Evolutionary conservation across 2,888 invertebrate species (phyloP).

Genomic region (Epiblema foenella): DNA sequence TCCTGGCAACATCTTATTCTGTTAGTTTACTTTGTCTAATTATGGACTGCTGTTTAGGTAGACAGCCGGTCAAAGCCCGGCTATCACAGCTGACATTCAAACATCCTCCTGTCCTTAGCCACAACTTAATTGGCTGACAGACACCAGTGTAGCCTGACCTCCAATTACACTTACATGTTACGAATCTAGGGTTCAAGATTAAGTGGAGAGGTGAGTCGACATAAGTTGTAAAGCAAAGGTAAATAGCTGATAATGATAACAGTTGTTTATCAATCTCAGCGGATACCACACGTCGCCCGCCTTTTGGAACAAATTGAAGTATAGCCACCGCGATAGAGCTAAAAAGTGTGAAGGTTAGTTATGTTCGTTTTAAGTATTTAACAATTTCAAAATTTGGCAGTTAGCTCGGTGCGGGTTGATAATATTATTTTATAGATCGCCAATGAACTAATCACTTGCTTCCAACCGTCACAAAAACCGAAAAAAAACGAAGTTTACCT

Average conservation of each 20-base stretch:
- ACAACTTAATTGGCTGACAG: background rate
- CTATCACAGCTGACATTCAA: background rate
- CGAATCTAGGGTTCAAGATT: background rate
- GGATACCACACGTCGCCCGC: constrained; percentile 15
- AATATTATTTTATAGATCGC: no score
- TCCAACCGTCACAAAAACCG: no score
- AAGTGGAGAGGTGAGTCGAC: background rate
- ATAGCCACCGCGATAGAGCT: constrained; percentile 24
- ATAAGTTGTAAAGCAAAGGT: background rate
- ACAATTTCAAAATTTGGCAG: no score
- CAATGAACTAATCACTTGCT: no score
- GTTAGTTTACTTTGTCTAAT: no score
- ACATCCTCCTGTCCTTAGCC: background rate
- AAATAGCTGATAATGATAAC: constrained; percentile 23
- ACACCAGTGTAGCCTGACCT: background rate
- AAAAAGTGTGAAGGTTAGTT: constrained; percentile 28
- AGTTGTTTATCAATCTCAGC: constrained; percentile 28
- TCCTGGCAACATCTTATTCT: no score
- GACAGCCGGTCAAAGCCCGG: background rate
- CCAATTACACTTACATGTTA: background rate
- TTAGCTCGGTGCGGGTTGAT: no score
- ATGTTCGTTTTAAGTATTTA: no score
- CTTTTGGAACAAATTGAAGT: background rate
- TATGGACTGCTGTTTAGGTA: no score
- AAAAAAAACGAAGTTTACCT: no score